A percentile compares a stretch with the other conserved stretches of the same genome.
phyloP scores from a whole-genome alignment of 2,113 vertebrate species.

The Coturnix japonica region DNA sequence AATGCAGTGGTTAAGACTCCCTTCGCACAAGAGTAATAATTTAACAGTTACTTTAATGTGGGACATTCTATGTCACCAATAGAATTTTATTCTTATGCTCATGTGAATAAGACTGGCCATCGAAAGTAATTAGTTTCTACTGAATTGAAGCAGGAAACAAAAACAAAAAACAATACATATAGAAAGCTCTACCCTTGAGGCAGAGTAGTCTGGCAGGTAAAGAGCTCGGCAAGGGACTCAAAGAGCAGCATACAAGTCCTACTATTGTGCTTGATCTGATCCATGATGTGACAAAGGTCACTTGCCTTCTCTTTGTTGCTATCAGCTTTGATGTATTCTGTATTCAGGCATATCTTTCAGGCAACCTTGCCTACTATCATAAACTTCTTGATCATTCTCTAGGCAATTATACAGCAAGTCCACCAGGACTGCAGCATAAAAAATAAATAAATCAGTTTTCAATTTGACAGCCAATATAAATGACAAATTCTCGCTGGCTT shows the following conservation, averaged over 20 bases:
- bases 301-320: not conserved
- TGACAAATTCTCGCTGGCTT: not conserved
- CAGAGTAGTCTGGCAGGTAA: not conserved
- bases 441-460: not conserved
- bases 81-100: not conserved
- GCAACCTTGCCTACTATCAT: not conserved
- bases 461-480: not conserved
- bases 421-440: not conserved
- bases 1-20: not conserved
- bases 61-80: not conserved
- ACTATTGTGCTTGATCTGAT: not conserved
- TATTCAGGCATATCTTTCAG: not conserved
- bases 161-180: not conserved
- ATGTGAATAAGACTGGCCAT: not conserved
- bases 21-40: not conserved
- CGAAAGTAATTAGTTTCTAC: not conserved
- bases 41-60: not conserved
- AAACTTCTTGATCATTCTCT: not conserved
- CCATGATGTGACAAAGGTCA: not conserved
- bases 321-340: conserved; percentile 3
- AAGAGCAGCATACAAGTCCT: not conserved
- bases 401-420: not conserved
- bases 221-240: not conserved
- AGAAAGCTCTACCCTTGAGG: conserved; percentile 1
- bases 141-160: not conserved